Conservation (phyloP, 2,797 vertebrate genomes). For the Taenioides sp. region DNA sequence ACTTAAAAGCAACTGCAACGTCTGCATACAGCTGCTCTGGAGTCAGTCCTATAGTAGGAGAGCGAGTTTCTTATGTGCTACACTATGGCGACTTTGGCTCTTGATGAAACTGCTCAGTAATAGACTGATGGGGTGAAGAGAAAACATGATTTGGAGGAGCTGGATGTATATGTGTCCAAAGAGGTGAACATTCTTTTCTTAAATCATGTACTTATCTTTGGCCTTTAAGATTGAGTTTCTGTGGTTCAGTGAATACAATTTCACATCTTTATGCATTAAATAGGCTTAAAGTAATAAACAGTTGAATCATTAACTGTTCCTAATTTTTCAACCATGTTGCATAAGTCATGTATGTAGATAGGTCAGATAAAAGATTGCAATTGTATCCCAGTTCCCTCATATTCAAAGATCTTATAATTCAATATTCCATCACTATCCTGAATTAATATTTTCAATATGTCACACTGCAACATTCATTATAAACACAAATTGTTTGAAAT, state of each 20-base stretch:
- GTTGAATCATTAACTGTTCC: background rate
- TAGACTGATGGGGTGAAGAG: background rate
- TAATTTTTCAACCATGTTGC: background rate
- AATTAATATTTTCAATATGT: background rate
- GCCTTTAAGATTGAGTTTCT: background rate
- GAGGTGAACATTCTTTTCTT: background rate
- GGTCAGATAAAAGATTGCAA: background rate
- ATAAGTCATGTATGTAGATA: background rate
- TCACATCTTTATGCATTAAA: background rate
- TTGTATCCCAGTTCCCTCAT: background rate
- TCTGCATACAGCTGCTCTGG: slow-evolving; percentile 13
- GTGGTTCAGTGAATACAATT: background rate
- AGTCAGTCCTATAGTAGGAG: background rate
- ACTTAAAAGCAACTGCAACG: slow-evolving; percentile 14
- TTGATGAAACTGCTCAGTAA: background rate
- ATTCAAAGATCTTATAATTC: background rate
- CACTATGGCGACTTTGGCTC: background rate
- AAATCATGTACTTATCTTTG: background rate
- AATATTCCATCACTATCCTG: background rate
- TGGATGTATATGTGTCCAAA: background rate
- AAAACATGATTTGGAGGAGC: background rate
- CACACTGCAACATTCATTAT: background rate
- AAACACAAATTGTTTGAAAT: background rate
- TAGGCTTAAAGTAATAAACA: background rate
- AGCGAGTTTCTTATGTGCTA: background rate